Evolutionary conservation across 2,888 invertebrate species (phyloP), one percentile per base, ranked within the genome.

Genomic region (Drosophila sordidula): DNA sequence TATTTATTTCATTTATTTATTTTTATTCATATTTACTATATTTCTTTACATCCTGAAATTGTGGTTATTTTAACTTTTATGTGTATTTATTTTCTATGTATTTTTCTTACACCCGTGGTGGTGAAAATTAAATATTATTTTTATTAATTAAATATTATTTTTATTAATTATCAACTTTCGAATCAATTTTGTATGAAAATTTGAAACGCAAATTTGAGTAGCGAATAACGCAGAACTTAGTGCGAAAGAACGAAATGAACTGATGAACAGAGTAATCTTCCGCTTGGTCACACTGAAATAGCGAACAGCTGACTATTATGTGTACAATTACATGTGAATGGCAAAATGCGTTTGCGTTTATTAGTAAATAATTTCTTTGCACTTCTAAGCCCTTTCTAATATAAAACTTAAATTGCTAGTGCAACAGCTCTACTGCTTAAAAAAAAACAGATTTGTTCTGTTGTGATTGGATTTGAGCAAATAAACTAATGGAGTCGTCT

Each of bases 261-360:
- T 14, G 6, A 8, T 41, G 32, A 29, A 12, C 25, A n/a, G 32
- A 12, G 0, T 12, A 12, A 12, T 14, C 6, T 2, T 3, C 0
- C 0, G 4, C 6, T 9, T 54, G 75, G 75, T 32, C 64, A 74
- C 72, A 46, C 58, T 41, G 12, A 14, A 16, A 1, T 11, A 6
- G 0, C 0, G 14, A 45, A 22, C 73, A 70, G 65, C 49, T 73
- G 73, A 0, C 47, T 71, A 66, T 0, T 49, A 1, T 52, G 38
- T 14, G 12, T 4, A 16, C 47, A 47, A 38, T 6, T 44, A 29
- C 6, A 14, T 63, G 45, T 50, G 67, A 66, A 50, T 46, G 45
- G 26, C 1, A 11, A 25, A 1, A 51, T 9, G 16, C 36, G 16
- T 8, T 34, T 32, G 34, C 1, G 36, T 16, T 51, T 39, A 41